phyloP scores from a whole-genome alignment of 1,140 invertebrate species.

The Drosophila bocki region DNA sequence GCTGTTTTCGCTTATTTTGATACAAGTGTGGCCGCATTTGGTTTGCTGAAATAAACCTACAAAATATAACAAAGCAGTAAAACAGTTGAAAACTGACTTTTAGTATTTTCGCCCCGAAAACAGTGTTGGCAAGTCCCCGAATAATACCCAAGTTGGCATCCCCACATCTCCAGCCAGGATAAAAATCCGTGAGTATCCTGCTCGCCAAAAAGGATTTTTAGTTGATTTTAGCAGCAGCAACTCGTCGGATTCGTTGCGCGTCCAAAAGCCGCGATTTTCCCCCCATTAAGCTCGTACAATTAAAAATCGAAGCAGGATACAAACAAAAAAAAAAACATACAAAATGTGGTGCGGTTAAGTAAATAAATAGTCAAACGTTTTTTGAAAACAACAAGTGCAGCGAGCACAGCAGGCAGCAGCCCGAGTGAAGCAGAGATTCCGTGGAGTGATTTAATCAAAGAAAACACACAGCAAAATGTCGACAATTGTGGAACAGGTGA shows the following conservation, averaged over 20 bases:
- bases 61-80: background rate
- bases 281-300: constrained; percentile 34
- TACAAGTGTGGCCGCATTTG: background rate
- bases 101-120: background rate
- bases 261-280: constrained; percentile 42
- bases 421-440: constrained; percentile 25
- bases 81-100: too few relatives aligned
- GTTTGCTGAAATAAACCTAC: background rate
- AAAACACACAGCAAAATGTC: constrained; percentile 70
- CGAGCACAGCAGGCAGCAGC: constrained; percentile 9
- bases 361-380: constrained; percentile 36
- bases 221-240: constrained; percentile 77
- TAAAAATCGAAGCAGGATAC: constrained; percentile 39
- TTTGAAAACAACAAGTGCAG: constrained; percentile 12
- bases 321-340: constrained; percentile 18
- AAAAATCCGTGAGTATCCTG: constrained; percentile 63
- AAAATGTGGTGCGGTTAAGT: constrained; percentile 49
- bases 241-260: constrained; percentile 58
- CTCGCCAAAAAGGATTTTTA: constrained; percentile 65
- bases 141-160: constrained; percentile 1
- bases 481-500: constrained; percentile 80
- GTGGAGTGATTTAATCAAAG: constrained; percentile 37
- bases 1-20: background rate
- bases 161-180: constrained; percentile 32
- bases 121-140: background rate